Evolutionary conservation across 35 echinoderm and acorn worm genomes (phyloP).

Genomic region (Ophiothrix spiculata): DNA sequence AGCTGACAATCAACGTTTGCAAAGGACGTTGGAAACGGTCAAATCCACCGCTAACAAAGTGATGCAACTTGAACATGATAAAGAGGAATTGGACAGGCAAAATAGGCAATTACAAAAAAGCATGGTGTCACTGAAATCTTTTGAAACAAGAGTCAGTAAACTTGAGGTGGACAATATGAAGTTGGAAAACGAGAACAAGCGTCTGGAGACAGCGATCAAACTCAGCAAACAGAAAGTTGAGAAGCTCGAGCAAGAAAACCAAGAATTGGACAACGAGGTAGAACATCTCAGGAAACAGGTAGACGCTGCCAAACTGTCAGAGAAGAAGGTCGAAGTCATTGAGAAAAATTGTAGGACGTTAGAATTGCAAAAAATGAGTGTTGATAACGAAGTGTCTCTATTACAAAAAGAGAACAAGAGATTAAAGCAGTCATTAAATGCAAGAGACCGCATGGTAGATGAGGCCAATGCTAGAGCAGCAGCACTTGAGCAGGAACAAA

Average conservation of each 20-base stretch:
- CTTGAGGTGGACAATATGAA: slow-evolving; percentile 94
- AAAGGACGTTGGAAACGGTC: slow-evolving; percentile 77
- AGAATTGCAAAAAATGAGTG: slow-evolving; percentile 55
- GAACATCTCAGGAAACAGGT: slow-evolving; percentile 75
- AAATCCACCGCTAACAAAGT: slow-evolving; percentile 56
- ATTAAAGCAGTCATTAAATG: slow-evolving; percentile 69
- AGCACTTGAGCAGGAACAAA: slow-evolving; percentile 70
- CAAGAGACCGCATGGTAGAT: slow-evolving; percentile 69
- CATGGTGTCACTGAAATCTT: slow-evolving; percentile 66
- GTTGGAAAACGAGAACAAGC: slow-evolving; percentile 78
- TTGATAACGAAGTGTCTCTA: slow-evolving; percentile 60
- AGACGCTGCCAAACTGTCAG: slow-evolving; percentile 54
- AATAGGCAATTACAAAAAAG: slow-evolving; percentile 91
- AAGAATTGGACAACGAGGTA: slow-evolving; percentile 79
- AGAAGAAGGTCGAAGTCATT: slow-evolving; percentile 77
- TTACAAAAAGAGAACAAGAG: slow-evolving; percentile 90
- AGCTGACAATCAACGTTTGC: slow-evolving; percentile 67
- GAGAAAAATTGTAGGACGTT: slow-evolving; percentile 70
- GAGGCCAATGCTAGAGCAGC: slow-evolving; percentile 73
- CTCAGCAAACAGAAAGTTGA: slow-evolving; percentile 63
- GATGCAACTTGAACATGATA: slow-evolving; percentile 79
- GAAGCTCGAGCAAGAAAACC: slow-evolving; percentile 83
- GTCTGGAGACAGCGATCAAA: slow-evolving; percentile 57
- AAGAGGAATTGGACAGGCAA: slow-evolving; percentile 84
- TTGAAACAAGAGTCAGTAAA: slow-evolving; percentile 68